A percentile compares a stretch with the other conserved stretches of the same genome.
These are phyloP conservation scores for Sepiola atlantica DNA, from an alignment of 2,888 invertebrate species.

Conservation along the genomic window DNA sequence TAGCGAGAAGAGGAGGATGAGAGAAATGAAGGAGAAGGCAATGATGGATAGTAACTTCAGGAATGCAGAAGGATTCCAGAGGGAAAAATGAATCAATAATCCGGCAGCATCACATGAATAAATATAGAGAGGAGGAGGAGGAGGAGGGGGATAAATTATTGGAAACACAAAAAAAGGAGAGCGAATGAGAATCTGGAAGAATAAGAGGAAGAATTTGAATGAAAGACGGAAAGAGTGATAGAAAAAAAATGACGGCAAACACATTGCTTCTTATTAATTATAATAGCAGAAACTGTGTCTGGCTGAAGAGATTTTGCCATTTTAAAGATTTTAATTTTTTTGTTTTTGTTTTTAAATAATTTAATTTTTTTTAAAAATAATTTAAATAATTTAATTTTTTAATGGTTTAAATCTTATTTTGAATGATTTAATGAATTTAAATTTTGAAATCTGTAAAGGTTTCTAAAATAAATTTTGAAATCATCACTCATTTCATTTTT, in stretches of 20 bases:
- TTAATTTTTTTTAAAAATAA: neutral
- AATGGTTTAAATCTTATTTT: too few relatives aligned
- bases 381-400: neutral
- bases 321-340: too few relatives aligned
- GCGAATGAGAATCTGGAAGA: neutral
- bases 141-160: neutral
- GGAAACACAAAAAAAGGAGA: neutral
- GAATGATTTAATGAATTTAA: too few relatives aligned
- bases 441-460: too few relatives aligned
- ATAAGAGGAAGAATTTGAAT: too few relatives aligned
- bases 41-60: neutral
- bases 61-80: constrained; percentile 32
- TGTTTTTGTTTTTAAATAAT: neutral
- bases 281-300: neutral
- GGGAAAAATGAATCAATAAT: neutral
- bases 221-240: neutral
- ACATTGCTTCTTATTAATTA: neutral
- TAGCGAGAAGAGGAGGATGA: neutral
- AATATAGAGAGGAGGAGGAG: neutral
- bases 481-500: too few relatives aligned
- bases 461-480: too few relatives aligned
- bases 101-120: neutral
- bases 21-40: neutral
- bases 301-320: neutral
- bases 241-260: neutral